Percentiles rank a stretch among this genome's conserved stretches.
These are phyloP conservation scores for Eurystomus gularis DNA, from an alignment of 2,113 vertebrate species.

Conservation along the genomic window DNA sequence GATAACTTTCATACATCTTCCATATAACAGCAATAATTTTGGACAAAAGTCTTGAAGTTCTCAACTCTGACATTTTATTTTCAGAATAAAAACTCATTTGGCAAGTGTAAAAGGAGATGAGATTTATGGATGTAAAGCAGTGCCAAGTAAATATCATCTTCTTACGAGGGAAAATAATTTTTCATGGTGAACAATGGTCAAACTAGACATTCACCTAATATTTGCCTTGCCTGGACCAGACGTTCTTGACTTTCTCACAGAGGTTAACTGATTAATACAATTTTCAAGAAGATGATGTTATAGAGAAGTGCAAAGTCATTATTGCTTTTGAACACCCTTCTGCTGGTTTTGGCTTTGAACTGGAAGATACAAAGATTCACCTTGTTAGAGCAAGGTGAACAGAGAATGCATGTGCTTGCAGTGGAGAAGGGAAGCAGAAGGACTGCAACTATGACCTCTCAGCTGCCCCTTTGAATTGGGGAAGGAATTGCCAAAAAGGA, in stretches of 20 bases:
- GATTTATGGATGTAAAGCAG: neutral
- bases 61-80: neutral
- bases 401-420: neutral
- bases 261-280: neutral
- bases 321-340: neutral
- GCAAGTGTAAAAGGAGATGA: neutral
- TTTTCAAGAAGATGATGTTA: neutral
- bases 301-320: neutral
- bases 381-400: neutral
- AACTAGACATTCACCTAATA: neutral
- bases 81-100: constrained; percentile 11
- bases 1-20: neutral
- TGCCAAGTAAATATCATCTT: neutral
- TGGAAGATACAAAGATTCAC: neutral
- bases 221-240: neutral
- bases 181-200: neutral
- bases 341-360: neutral
- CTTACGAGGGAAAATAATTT: neutral
- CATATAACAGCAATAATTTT: neutral
- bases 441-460: neutral
- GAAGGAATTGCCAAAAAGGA: neutral
- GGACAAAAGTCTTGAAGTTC: neutral
- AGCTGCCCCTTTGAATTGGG: neutral
- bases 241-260: neutral
- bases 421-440: neutral